These are phyloP conservation scores for Heliothis virescens DNA, from an alignment of 1,140 invertebrate genomes.

Conservation along the genomic window DNA sequence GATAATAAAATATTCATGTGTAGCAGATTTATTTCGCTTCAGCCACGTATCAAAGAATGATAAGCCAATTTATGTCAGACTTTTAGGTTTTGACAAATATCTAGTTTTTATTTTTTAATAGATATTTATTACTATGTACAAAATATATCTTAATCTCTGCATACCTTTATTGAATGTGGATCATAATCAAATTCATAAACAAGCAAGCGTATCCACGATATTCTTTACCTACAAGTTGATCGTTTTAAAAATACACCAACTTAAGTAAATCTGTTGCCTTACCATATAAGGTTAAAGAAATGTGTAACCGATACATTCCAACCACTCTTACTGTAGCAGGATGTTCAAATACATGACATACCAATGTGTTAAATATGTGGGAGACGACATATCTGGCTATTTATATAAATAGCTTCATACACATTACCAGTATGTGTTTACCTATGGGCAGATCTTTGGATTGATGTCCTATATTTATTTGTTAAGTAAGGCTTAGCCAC, in stretches of 20 bases:
- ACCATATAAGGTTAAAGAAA: conserved; percentile 21
- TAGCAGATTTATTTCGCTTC: no score
- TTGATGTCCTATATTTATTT: not conserved
- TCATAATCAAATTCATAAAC: not conserved
- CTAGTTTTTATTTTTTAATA: no score
- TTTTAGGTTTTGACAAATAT: no score
- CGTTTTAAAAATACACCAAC: not conserved
- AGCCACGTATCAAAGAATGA: no score
- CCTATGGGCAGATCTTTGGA: not conserved
- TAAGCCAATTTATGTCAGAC: no score
- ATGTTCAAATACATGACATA: conserved; percentile 8
- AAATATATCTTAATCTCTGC: no score
- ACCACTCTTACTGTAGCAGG: not conserved
- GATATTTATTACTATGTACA: no score
- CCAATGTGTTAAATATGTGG: not conserved
- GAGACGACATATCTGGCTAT: not conserved
- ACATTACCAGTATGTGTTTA: not conserved
- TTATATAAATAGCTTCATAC: conserved; percentile 3
- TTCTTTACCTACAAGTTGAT: not conserved
- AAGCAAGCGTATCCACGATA: not conserved
- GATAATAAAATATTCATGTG: no score
- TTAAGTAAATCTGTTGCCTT: not conserved
- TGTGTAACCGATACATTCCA: not conserved
- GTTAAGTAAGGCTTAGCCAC: no score
- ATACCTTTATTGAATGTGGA: no score